These are phyloP conservation scores for Umimayanthus chanpuru DNA, from an alignment of 92 coral and sea anemone species.

Conservation along the genomic window DNA sequence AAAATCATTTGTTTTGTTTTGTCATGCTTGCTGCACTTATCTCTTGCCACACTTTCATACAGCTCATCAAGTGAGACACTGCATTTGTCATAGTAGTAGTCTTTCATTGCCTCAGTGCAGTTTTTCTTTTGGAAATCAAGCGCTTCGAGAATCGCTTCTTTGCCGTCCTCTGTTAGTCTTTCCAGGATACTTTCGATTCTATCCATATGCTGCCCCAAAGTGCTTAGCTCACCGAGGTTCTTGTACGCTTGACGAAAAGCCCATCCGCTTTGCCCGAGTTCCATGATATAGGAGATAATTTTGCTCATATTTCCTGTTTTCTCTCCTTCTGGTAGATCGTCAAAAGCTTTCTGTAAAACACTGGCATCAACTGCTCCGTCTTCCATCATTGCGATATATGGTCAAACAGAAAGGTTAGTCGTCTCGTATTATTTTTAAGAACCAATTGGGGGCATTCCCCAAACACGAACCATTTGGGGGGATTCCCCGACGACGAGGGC, in stretches of 20 bases:
- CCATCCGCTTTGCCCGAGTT: slow-evolving; percentile 55
- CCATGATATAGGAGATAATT: slow-evolving; percentile 28
- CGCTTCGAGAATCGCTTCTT: slow-evolving; percentile 49
- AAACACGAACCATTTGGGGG: neutral
- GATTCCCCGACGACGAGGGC: no score
- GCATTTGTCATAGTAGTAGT: slow-evolving; percentile 24
- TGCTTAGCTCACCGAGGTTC: slow-evolving; percentile 47
- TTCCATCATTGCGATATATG: slow-evolving; percentile 1
- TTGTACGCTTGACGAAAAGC: slow-evolving; percentile 36
- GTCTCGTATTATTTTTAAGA: neutral
- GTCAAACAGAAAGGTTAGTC: neutral
- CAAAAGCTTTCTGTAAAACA: slow-evolving; percentile 12
- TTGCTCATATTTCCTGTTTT: slow-evolving; percentile 45
- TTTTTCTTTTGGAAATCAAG: slow-evolving; percentile 53
- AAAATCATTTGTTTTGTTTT: slow-evolving; percentile 50
- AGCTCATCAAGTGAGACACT: slow-evolving; percentile 46
- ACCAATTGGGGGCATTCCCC: neutral
- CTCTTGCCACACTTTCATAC: slow-evolving; percentile 47
- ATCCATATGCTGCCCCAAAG: slow-evolving; percentile 44
- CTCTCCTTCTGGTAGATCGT: slow-evolving; percentile 51
- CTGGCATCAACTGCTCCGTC: neutral
- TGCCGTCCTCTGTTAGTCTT: slow-evolving; percentile 46
- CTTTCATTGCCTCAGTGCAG: slow-evolving; percentile 43
- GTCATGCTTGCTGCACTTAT: slow-evolving; percentile 41
- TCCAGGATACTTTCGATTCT: slow-evolving; percentile 39